These are phyloP conservation scores for Pantala flavescens DNA, from an alignment of 1,140 invertebrate species.

Conservation along the genomic window DNA sequence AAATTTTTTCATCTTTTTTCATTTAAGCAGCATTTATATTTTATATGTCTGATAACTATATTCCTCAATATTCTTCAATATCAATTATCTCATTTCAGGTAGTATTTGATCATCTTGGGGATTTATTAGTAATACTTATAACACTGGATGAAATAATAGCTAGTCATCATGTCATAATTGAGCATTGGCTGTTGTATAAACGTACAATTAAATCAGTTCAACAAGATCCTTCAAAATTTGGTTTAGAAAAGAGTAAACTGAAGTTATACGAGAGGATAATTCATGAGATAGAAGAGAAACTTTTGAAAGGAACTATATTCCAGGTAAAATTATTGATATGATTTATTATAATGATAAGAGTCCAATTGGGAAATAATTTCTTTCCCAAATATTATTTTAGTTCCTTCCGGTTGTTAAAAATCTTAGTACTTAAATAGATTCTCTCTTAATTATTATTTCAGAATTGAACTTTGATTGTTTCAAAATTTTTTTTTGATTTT, in stretches of 20 bases:
- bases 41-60: too few species aligned
- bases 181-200: slow-evolving; percentile 61
- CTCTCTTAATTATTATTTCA: too few species aligned
- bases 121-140: slow-evolving; percentile 55
- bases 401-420: too few species aligned
- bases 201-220: slow-evolving; percentile 55
- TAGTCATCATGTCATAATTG: slow-evolving; percentile 44
- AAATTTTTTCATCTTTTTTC: too few species aligned
- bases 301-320: slow-evolving; percentile 54
- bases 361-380: slow-evolving; percentile 30
- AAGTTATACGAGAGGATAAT: slow-evolving; percentile 28
- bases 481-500: too few species aligned
- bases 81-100: slow-evolving; percentile 32
- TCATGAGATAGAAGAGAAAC: slow-evolving; percentile 30
- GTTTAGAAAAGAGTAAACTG: slow-evolving; percentile 43
- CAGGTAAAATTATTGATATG: slow-evolving; percentile 39
- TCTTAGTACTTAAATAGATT: too few species aligned
- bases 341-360: too few species aligned
- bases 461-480: too few species aligned
- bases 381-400: slow-evolving; percentile 23
- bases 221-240: slow-evolving; percentile 53
- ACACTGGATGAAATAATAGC: slow-evolving; percentile 60
- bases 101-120: slow-evolving; percentile 51
- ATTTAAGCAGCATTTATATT: too few species aligned
- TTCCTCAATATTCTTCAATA: too few species aligned